Conservation (phyloP, 2,113 vertebrate genomes). For the Hemichromis elongatus region DNA sequence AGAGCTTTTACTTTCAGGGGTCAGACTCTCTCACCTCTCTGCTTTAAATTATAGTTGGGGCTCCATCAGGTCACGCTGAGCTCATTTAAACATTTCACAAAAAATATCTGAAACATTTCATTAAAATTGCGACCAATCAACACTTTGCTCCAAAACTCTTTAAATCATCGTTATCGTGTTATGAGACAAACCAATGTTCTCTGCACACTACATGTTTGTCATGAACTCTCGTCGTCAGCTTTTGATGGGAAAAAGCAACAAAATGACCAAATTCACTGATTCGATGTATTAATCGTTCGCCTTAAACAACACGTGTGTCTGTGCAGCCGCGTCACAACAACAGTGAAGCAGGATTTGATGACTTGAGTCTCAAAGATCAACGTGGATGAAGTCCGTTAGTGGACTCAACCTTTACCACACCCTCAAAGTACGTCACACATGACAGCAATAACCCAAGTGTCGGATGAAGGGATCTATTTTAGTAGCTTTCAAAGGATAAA, state of each 20-base stretch:
- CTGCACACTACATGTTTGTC: background rate
- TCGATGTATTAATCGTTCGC: background rate
- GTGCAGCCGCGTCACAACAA: fast-evolving
- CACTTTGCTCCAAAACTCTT: too few species aligned
- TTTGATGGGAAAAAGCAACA: background rate
- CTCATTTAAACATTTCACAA: background rate
- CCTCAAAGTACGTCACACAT: background rate
- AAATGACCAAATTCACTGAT: background rate
- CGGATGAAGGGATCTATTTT: constrained; percentile 13
- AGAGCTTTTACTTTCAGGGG: fast-evolving
- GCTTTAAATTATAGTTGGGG: background rate
- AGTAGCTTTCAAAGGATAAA: background rate
- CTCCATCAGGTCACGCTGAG: fast-evolving
- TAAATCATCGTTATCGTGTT: fast-evolving
- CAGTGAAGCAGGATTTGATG: background rate
- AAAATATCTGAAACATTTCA: fast-evolving
- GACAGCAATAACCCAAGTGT: background rate
- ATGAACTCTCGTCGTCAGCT: fast-evolving
- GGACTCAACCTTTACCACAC: background rate
- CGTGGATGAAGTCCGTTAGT: background rate
- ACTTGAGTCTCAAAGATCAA: background rate
- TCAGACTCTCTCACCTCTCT: background rate
- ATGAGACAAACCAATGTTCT: fast-evolving
- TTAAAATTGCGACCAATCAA: fast-evolving
- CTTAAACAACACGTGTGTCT: background rate